Percentiles rank a stretch among this genome's conserved stretches.
phyloP scores from a whole-genome alignment of 1,140 invertebrate species.

The Brachionus angularis region DNA sequence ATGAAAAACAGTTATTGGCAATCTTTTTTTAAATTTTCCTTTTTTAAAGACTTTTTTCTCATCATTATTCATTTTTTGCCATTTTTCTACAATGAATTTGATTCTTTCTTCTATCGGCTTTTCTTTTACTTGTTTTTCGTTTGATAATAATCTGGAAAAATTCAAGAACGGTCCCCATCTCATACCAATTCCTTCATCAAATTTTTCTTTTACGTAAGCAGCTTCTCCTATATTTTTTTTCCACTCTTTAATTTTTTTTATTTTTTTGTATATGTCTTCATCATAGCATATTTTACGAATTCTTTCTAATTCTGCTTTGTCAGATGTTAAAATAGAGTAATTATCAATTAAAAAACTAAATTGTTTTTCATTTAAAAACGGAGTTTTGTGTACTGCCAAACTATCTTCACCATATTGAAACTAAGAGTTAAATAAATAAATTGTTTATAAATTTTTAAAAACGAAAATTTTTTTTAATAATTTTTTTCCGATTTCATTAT shows the following conservation, averaged over 20 bases:
- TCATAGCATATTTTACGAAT: conserved; percentile 28
- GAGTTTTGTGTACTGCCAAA: conserved; percentile 79
- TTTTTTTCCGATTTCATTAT: no score
- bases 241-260: conserved; percentile 40
- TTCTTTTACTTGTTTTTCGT: not conserved
- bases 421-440: no score
- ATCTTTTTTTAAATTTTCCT: conserved; percentile 19
- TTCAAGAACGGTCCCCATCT: conserved; percentile 42
- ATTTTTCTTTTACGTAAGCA: not conserved
- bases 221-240: conserved; percentile 11
- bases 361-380: conserved; percentile 75
- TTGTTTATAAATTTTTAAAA: no score
- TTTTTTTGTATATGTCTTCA: conserved; percentile 26
- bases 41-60: conserved; percentile 49
- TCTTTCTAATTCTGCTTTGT: not conserved
- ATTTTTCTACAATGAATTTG: conserved; percentile 55
- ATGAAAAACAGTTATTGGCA: conserved; percentile 26
- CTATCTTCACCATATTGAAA: conserved; percentile 98
- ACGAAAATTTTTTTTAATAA: no score
- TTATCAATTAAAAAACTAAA: conserved; percentile 79
- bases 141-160: conserved; percentile 28
- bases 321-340: conserved; percentile 45
- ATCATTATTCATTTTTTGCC: conserved; percentile 63
- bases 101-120: conserved; percentile 14
- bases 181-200: not conserved